A percentile compares a stretch with the other conserved stretches of the same genome.
Conservation (phyloP, 2,888 invertebrate genomes). For the Hofmannophila pseudospretella region DNA sequence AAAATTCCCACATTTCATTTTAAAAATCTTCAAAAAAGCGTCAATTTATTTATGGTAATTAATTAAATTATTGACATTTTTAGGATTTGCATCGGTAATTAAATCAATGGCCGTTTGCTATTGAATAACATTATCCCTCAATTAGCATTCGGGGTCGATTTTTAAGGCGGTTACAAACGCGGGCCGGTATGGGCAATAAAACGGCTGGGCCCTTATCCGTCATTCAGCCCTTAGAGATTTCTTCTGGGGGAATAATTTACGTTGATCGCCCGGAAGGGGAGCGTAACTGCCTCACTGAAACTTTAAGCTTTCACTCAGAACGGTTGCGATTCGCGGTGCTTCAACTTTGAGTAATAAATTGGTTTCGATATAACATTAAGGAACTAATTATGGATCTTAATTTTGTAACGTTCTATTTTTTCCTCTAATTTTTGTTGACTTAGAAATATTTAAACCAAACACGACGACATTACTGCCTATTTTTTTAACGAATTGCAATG, state of each 20-base stretch:
- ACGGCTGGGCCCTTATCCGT: conserved; percentile 73
- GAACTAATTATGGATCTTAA: conserved; percentile 37
- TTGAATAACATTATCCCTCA: conserved; percentile 71
- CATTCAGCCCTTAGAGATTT: conserved; percentile 75
- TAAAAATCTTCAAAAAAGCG: too few species aligned
- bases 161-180: conserved; percentile 62
- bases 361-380: conserved; percentile 55
- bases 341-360: conserved; percentile 70
- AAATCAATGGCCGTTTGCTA: conserved; percentile 52
- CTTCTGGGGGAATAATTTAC: conserved; percentile 76
- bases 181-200: conserved; percentile 70
- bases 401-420: conserved; percentile 21
- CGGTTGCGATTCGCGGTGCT: conserved; percentile 65
- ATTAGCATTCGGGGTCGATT: conserved; percentile 70
- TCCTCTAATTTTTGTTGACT: too few species aligned
- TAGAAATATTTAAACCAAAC: too few species aligned
- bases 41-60: neutral
- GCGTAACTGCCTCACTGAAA: conserved; percentile 75
- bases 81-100: conserved; percentile 38
- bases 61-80: conserved; percentile 22
- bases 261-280: conserved; percentile 73
- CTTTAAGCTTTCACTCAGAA: conserved; percentile 75
- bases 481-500: too few species aligned
- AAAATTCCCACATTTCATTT: too few species aligned
- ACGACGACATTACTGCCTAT: too few species aligned